These are phyloP conservation scores for Cetoscarus ocellatus DNA, from an alignment of 2,797 vertebrate species.

Conservation along the genomic window DNA sequence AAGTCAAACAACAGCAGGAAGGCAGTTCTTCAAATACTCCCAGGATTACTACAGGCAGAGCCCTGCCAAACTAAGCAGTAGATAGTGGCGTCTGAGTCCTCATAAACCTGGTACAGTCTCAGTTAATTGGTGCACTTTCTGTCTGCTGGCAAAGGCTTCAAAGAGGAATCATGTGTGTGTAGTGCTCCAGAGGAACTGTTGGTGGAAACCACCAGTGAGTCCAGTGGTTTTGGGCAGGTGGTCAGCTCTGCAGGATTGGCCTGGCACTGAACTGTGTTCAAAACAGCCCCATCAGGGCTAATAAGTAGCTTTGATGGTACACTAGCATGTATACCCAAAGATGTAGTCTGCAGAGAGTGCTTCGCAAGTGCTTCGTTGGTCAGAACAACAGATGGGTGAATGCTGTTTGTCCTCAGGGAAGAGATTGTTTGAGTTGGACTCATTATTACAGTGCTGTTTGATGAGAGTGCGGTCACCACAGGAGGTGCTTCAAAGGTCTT, in stretches of 20 bases:
- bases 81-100: constrained; percentile 36
- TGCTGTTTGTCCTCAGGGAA: constrained; percentile 47
- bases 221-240: constrained; percentile 53
- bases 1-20: constrained; percentile 51
- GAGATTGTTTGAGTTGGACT: constrained; percentile 64
- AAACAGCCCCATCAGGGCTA: constrained; percentile 91
- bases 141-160: constrained; percentile 82
- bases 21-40: constrained; percentile 43
- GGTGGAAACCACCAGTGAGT: constrained; percentile 72
- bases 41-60: constrained; percentile 42
- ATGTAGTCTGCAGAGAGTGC: constrained; percentile 61
- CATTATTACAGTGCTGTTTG: constrained; percentile 63
- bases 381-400: constrained; percentile 51
- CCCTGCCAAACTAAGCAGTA: constrained; percentile 35
- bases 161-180: constrained; percentile 64
- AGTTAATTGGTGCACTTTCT: constrained; percentile 85
- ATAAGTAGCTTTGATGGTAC: constrained; percentile 87
- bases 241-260: constrained; percentile 69
- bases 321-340: constrained; percentile 79
- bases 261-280: constrained; percentile 88
- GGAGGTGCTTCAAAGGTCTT: constrained; percentile 75
- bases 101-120: constrained; percentile 42
- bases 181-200: constrained; percentile 79
- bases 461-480: constrained; percentile 60
- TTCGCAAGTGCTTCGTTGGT: constrained; percentile 64